phyloP scores from a whole-genome alignment of 2,113 vertebrate species.

The Oreochromis aureus region DNA sequence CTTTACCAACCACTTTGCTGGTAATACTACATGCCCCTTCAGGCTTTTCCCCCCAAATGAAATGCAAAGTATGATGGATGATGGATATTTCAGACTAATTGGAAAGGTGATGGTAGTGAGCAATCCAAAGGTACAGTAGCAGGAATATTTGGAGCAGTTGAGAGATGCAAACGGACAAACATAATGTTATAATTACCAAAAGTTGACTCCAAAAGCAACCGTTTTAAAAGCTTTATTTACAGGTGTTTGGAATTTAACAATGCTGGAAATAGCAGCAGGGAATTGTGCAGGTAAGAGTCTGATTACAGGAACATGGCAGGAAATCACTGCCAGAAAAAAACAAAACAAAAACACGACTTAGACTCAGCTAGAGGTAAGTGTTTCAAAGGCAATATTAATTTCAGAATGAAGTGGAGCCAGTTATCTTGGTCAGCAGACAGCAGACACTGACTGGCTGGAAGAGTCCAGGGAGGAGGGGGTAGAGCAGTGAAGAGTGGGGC shows the following conservation, averaged over 20 bases:
- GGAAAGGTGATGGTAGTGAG: not conserved
- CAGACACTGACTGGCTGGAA: not conserved
- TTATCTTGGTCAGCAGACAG: not conserved
- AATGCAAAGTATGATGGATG: not conserved
- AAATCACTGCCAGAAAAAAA: not conserved
- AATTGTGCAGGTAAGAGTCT: not conserved
- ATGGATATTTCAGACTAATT: not conserved
- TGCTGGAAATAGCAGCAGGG: not conserved
- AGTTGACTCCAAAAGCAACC: not conserved
- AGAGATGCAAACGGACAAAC: not conserved
- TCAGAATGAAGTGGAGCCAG: not conserved
- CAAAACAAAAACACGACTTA: not conserved
- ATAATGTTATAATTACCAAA: not conserved
- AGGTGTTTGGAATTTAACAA: not conserved
- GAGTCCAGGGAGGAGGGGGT: not conserved
- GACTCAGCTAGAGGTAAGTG: not conserved
- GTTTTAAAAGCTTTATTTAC: not conserved
- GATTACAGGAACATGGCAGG: not conserved
- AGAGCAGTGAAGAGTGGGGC: not conserved
- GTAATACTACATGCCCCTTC: not conserved
- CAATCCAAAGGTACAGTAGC: not conserved
- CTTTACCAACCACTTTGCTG: not conserved
- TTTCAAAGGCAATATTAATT: not conserved
- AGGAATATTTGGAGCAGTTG: not conserved
- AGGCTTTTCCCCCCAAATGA: not conserved